Evolutionary conservation across 2,113 vertebrate genomes (phyloP).

Genomic region (Loxodonta africana): DNA sequence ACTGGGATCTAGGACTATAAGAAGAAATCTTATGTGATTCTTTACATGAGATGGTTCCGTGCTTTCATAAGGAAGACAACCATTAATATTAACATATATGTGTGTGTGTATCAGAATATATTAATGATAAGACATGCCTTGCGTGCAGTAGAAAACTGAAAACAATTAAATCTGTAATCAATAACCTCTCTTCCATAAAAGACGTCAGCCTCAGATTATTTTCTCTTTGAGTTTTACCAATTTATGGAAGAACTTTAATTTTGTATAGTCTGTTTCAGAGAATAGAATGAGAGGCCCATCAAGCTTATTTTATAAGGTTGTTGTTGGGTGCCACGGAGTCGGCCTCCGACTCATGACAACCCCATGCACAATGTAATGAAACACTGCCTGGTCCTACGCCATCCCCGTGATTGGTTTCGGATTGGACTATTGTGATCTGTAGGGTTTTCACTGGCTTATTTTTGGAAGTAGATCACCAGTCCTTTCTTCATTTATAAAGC

Average conservation of each 20-base stretch:
- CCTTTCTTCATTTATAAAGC: not conserved
- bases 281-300: not conserved
- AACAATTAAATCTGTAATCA: not conserved
- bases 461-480: too few species aligned
- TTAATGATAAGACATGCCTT: not conserved
- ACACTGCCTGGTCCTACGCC: too few species aligned
- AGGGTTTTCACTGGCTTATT: too few species aligned
- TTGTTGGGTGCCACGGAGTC: too few species aligned
- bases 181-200: not conserved
- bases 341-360: too few species aligned
- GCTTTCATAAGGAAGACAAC: not conserved
- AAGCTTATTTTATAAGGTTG: constrained; percentile 16
- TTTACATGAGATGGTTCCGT: not conserved
- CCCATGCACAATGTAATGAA: too few species aligned
- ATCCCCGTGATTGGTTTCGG: too few species aligned
- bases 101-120: too few species aligned
- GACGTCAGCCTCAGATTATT: not conserved
- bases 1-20: not conserved
- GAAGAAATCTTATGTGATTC: not conserved
- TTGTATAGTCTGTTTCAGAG: constrained; percentile 6
- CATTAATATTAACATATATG: not conserved
- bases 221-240: not conserved
- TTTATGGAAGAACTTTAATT: not conserved
- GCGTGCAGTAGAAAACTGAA: not conserved
- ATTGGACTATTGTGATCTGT: too few species aligned